These are phyloP conservation scores for Tauraco hartlaubi DNA, from an alignment of 2,797 vertebrate species.

Conservation along the genomic window DNA sequence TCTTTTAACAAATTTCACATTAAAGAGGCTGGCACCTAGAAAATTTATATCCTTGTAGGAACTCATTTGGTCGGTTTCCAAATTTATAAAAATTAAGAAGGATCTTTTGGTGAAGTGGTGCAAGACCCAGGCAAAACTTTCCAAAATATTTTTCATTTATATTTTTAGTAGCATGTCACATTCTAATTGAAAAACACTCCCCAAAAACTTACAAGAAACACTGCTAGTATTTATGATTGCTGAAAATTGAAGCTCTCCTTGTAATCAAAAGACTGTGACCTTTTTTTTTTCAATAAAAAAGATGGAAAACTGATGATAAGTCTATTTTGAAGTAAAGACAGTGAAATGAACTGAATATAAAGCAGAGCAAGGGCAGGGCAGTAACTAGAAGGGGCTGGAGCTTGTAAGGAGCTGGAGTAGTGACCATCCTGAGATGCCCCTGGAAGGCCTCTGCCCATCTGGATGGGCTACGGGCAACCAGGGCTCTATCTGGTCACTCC, in stretches of 20 bases:
- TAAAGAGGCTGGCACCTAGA: background rate
- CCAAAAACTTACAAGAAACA: background rate
- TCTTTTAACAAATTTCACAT: background rate
- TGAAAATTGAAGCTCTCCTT: background rate
- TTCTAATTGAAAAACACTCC: background rate
- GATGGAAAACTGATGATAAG: background rate
- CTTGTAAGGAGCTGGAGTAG: background rate
- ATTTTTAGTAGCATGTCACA: background rate
- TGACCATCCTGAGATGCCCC: background rate
- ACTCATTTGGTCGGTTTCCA: background rate
- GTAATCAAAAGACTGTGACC: too few species aligned
- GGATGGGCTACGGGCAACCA: rapidly evolving
- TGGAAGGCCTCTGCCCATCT: background rate
- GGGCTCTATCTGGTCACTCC: background rate
- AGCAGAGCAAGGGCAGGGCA: background rate
- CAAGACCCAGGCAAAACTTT: background rate
- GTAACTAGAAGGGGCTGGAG: background rate
- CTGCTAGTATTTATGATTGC: background rate
- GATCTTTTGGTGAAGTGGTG: background rate
- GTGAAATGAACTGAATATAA: background rate
- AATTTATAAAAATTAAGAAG: too few species aligned
- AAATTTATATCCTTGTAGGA: background rate
- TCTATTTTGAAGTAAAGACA: background rate
- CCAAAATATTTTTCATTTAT: background rate
- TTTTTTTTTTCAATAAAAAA: background rate